These are phyloP conservation scores for Sinosuthora webbiana DNA, from an alignment of 2,113 vertebrate species.

Conservation along the genomic window DNA sequence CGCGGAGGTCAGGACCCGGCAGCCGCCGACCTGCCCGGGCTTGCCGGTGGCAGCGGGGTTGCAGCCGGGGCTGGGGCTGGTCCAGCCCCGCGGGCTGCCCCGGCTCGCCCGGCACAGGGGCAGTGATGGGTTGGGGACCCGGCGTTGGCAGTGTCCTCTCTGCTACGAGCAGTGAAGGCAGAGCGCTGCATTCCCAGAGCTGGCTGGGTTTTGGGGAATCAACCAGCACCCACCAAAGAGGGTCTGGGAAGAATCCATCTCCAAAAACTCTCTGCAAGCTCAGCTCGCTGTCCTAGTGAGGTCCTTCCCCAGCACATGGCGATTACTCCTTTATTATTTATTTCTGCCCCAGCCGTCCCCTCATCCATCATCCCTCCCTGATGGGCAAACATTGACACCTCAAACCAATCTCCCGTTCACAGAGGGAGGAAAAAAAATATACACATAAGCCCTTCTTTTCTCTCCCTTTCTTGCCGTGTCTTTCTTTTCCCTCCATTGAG, in stretches of 20 bases:
- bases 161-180: fast-evolving
- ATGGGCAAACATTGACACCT: constrained; percentile 57
- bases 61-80: not conserved
- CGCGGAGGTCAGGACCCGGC: not conserved
- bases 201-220: not conserved
- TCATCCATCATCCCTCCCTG: constrained; percentile 49
- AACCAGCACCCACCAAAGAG: not conserved
- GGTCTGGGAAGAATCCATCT: not conserved
- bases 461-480: constrained; percentile 46
- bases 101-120: not conserved
- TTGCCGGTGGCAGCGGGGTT: constrained; percentile 16
- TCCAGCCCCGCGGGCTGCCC: not conserved
- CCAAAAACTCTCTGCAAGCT: not conserved
- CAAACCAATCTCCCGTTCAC: constrained; percentile 54
- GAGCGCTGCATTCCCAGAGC: not conserved
- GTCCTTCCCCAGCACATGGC: not conserved
- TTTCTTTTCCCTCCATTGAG: constrained; percentile 65
- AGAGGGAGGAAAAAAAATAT: constrained; percentile 29
- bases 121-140: not conserved
- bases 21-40: constrained; percentile 65
- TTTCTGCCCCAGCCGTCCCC: not conserved
- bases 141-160: fast-evolving
- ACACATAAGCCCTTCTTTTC: constrained; percentile 58
- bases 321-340: constrained; percentile 39
- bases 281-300: not conserved